Evolutionary conservation across 2,797 vertebrate species (phyloP), one percentile per base, ranked within the genome.

Genomic region (Enteromius treurensis): DNA sequence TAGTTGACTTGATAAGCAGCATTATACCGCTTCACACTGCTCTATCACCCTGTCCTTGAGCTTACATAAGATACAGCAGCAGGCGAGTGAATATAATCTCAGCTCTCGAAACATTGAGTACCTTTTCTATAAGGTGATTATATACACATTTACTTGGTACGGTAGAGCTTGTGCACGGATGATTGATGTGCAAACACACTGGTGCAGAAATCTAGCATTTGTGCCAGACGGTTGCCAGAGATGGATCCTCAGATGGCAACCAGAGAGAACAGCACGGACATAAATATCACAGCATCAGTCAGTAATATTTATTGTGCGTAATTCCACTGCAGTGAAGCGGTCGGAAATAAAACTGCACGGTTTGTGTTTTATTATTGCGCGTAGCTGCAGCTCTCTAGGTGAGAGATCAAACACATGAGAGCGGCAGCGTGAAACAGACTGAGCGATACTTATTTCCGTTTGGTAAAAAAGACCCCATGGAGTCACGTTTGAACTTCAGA

Each of bases 151-250:
- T 23, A n/a, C 51, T 21, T 69, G 49, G 32, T 58, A 37, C 10
- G 11, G 60, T 29, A 26, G 60, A 37, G 58, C n/a, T 58, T 60
- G 67, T 58, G 75, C 67, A 68, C 4, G 11, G 71, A 34, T 42
- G 70, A 23, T n/a, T 42, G 60, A 34, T 42, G 23, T 58, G 42
- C 37, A 60, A 71, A 51, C 75, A 42, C 78, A 4, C 42, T 15
- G 45, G 26, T 53, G 78, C 53, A 84, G 87, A 85, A 37, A 67
- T 21, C 34, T 42, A 76, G 53, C 53, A 60, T 60, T 53, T 51
- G 45, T 69, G 49, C 21, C 17, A 26, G 62, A 69, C 49, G 45
- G 74, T 73, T 49, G 68, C 42, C 69, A 62, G 80, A 64, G 74
- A 64, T 74, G 29, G 69, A 64, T 81, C 79, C 19, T 60, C 47